These are phyloP conservation scores for Triplophysa rosa DNA, from an alignment of 2,113 vertebrate genomes.

Conservation along the genomic window DNA sequence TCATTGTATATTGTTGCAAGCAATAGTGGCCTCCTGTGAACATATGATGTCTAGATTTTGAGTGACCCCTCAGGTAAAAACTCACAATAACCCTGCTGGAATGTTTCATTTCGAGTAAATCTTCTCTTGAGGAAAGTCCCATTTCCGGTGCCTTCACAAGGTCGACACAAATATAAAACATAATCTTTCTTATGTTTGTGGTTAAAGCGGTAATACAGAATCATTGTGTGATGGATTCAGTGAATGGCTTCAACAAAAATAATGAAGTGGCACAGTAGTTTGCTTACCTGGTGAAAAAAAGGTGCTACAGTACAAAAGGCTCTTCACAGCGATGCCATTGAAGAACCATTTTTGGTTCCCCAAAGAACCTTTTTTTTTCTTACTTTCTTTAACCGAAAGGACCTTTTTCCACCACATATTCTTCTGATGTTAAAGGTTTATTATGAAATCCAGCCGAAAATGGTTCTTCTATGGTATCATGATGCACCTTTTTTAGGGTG, in stretches of 20 bases:
- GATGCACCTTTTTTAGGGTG: no score
- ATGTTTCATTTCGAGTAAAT: slow-evolving; percentile 49
- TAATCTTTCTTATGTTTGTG: not conserved
- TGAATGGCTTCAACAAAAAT: not conserved
- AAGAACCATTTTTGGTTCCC: no score
- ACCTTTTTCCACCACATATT: no score
- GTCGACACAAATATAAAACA: not conserved
- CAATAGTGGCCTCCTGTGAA: slow-evolving; percentile 19
- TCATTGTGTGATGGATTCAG: not conserved
- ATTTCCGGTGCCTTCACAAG: not conserved
- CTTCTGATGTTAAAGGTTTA: no score
- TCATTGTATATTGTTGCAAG: slow-evolving; percentile 17
- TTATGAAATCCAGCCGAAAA: no score
- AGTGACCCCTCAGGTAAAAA: slow-evolving; percentile 15
- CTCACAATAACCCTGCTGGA: not conserved
- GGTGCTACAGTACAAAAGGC: no score
- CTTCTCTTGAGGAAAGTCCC: not conserved
- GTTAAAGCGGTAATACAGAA: not conserved
- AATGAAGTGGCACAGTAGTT: no score
- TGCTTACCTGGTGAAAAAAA: no score
- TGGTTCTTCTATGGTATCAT: no score
- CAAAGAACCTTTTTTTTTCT: no score
- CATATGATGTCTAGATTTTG: slow-evolving; percentile 26
- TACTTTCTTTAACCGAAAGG: no score
- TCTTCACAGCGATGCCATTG: no score